Conservation (phyloP, 2,888 invertebrate genomes). For the Plagodis dolabraria region DNA sequence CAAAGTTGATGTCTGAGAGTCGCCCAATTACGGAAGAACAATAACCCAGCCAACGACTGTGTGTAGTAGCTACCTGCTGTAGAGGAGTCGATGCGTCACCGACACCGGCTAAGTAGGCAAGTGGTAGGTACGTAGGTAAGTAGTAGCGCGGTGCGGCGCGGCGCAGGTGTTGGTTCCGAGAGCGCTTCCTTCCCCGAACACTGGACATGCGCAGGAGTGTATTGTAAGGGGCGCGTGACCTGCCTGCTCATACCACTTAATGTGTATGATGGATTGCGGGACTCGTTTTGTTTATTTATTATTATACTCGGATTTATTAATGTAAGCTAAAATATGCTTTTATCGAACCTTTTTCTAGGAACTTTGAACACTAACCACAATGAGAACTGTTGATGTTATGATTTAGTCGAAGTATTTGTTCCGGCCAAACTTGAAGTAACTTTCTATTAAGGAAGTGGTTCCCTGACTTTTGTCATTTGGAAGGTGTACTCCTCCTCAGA, state of each 20-base stretch:
- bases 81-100: conserved; percentile 6
- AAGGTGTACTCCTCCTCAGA: too few relatives aligned
- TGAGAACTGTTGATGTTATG: too few relatives aligned
- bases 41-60: too few relatives aligned
- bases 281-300: conserved; percentile 3
- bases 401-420: too few relatives aligned
- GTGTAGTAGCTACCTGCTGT: too few relatives aligned
- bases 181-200: conserved; percentile 41
- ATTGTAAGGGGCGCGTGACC: conserved; percentile 36
- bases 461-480: too few relatives aligned
- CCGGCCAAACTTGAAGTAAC: too few relatives aligned
- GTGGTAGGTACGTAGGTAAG: not conserved
- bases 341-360: too few relatives aligned
- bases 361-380: too few relatives aligned
- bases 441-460: too few relatives aligned
- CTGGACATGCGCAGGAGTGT: conserved; percentile 37
- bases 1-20: too few relatives aligned
- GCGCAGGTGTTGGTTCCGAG: conserved; percentile 28
- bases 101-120: conserved; percentile 1
- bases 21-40: too few relatives aligned
- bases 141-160: conserved; percentile 9
- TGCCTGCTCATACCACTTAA: conserved; percentile 31
- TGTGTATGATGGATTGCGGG: conserved; percentile 19
- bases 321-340: not conserved
- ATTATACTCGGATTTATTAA: conserved; percentile 4